Conservation (phyloP, 1,140 invertebrate species). For the Acromyrmex echinatior region DNA sequence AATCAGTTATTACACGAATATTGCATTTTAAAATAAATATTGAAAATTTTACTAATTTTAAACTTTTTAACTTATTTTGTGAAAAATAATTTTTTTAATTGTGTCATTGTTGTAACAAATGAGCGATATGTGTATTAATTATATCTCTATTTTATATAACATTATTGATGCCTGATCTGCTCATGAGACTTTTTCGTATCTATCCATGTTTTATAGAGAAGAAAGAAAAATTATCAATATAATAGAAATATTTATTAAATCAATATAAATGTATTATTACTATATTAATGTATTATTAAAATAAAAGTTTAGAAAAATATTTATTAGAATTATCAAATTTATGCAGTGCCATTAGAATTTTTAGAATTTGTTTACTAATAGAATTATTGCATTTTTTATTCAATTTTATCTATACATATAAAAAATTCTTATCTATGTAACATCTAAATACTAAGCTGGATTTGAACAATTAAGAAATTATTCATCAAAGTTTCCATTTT, state of each 20-base stretch:
- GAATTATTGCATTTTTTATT: constrained; percentile 2
- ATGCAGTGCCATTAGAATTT: neutral
- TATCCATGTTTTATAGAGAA: neutral
- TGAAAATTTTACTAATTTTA: no score
- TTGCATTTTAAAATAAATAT: no score
- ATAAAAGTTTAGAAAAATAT: constrained; percentile 6
- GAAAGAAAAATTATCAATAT: no score
- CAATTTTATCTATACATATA: neutral
- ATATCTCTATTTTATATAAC: neutral
- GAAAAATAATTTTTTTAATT: no score
- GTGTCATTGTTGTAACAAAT: no score
- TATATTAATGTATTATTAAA: neutral
- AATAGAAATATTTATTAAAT: constrained; percentile 3
- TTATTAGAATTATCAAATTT: neutral
- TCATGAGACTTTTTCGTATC: neutral
- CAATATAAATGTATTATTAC: neutral
- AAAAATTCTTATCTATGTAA: neutral
- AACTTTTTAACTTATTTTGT: no score
- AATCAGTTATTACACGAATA: no score
- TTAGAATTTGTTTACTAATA: constrained; percentile 5
- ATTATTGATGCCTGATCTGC: neutral
- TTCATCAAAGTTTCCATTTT: neutral
- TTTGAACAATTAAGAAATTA: constrained; percentile 1
- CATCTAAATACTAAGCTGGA: neutral
- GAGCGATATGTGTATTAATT: neutral